phyloP scores from a whole-genome alignment of 2,797 vertebrate genomes.

The Pelobates cultripes region DNA sequence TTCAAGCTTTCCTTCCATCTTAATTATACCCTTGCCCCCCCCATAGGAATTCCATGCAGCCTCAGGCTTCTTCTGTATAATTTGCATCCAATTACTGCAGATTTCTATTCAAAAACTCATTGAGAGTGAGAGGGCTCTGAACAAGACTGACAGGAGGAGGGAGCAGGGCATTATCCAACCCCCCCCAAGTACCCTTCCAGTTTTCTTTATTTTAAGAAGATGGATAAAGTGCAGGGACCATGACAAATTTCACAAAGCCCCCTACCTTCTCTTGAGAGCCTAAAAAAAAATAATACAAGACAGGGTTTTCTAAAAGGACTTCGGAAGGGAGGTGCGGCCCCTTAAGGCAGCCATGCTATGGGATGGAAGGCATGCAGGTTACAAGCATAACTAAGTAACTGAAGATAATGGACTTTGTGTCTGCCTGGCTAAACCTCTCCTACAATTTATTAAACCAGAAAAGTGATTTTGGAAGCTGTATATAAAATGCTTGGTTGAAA shows the following conservation, averaged over 20 bases:
- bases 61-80: constrained; percentile 51
- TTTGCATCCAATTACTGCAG: constrained; percentile 57
- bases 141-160: constrained; percentile 48
- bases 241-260: constrained; percentile 56
- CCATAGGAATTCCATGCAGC: constrained; percentile 52
- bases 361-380: not conserved
- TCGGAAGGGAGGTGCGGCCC: constrained; percentile 11
- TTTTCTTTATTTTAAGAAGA: constrained; percentile 53
- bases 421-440: too few relatives aligned
- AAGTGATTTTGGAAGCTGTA: too few relatives aligned
- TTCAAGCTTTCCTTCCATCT: constrained; percentile 54
- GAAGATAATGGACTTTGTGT: too few relatives aligned
- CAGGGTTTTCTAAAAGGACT: constrained; percentile 18
- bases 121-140: constrained; percentile 49
- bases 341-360: not conserved
- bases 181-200: constrained; percentile 32
- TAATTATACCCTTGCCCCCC: constrained; percentile 54
- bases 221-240: constrained; percentile 56
- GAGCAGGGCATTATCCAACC: constrained; percentile 47
- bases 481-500: too few relatives aligned
- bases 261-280: constrained; percentile 24
- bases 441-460: too few relatives aligned
- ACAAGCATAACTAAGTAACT: too few relatives aligned
- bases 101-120: constrained; percentile 51
- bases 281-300: constrained; percentile 19